Evolutionary conservation across 2,888 invertebrate species (phyloP).

Genomic region (Chloroclystis v-ata): DNA sequence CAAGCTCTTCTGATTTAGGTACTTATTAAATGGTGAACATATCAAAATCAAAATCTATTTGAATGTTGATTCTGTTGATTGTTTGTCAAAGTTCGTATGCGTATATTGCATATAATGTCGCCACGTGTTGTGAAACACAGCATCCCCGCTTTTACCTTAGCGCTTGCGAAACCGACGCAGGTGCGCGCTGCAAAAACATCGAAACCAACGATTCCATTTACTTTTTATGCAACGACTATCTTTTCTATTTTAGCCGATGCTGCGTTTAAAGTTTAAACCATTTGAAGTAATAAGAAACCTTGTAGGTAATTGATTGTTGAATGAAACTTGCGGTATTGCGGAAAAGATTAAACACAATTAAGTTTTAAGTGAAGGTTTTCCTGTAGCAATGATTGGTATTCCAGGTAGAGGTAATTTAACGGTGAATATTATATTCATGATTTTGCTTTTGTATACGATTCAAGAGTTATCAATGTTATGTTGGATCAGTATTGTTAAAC

Average conservation of each 20-base stretch:
- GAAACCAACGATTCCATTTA: conserved; percentile 69
- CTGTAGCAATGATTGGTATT: conserved; percentile 10
- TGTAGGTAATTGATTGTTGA: neutral
- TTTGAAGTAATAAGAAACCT: no score
- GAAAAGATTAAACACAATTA: neutral
- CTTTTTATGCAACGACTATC: conserved; percentile 69
- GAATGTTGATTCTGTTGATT: conserved; percentile 13
- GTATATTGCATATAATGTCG: no score
- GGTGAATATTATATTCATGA: no score
- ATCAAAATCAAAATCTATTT: no score
- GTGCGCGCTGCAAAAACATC: conserved; percentile 75
- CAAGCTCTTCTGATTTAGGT: no score
- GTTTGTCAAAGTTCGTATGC: conserved; percentile 35
- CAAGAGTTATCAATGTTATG: no score
- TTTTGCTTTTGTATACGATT: no score
- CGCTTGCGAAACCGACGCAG: conserved; percentile 78
- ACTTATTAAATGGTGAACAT: no score
- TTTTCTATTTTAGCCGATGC: conserved; percentile 30
- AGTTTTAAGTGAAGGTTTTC: neutral
- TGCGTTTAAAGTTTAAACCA: conserved; percentile 1
- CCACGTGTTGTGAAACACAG: conserved; percentile 69
- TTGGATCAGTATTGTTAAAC: no score
- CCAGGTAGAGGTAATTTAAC: no score
- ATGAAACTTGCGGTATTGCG: neutral
- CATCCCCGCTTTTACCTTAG: conserved; percentile 76